Base-by-base conservation (phyloP, 2,888 invertebrate species). In the Eupithecia pulchellata region DNA sequence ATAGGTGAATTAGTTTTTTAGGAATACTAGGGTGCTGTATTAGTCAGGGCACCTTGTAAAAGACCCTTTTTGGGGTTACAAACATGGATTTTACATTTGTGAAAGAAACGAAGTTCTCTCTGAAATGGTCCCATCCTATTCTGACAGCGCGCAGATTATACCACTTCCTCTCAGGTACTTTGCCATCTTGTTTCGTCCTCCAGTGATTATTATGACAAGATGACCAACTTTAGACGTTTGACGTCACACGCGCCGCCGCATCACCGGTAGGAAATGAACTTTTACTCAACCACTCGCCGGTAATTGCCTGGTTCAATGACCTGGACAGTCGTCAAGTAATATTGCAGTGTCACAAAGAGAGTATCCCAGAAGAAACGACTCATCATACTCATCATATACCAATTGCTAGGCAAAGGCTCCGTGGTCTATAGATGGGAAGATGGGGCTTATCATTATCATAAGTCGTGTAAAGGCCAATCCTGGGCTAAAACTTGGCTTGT, bases 201-300 rank as follows among this genome's bases (percentile, higher is more conserved):
- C 25, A 13, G 25, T 25, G 52, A 52, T 11, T 47, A 20, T 20
- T 11, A 47, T 20, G n/a, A 52, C 20, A 52, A 52, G 25, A 25
- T 25, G 25, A 13, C 4, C 25, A 52, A 52, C 20, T 52, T 52
- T 25, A 52, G 1, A 25, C 25, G 52, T 25, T 47, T 52, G 52
- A 52, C 52, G 52, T 52, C 52, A 52, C 52, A 52, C 4, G 20
- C 47, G n/a, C n/a, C n/a, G n/a, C n/a, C n/a, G n/a, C n/a, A n/a
- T n/a, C n/a, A 52, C 52, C 52, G 52, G 11, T 25, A 52, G 52
- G 52, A 52, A 52, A 52, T 52, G 52, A 47, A 52, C 52, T 52
- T 52, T 52, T 52, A 52, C 52, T 25, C 52, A 52, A 39, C 4
- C 52, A 25, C 52, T 25, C 2, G 11, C 52, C 52, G 25, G 52